Evolutionary conservation across 1,140 invertebrate genomes (phyloP), one percentile per base, ranked within the genome.

Genomic region (Copidosoma floridanum): DNA sequence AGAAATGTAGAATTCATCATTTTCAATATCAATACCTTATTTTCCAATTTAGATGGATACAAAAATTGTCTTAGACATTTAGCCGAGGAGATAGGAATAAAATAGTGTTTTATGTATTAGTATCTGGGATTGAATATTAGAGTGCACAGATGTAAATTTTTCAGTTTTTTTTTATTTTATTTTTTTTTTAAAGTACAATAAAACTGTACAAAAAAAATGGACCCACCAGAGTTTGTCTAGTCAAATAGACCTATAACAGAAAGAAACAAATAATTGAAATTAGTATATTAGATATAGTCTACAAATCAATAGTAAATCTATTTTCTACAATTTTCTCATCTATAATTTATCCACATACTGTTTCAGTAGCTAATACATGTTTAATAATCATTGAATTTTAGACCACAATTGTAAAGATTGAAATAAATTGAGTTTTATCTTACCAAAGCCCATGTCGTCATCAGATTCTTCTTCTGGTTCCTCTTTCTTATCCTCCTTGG

Each of bases 361-460:
- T 16, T 59, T 64, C 82, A 76, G 82, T 79, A 83, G 82, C 81
- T 83, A 82, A 83, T 82, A 83, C 81, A 83, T 82, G 73, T 66
- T 68, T 60, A 72, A 69, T 79, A 78, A 81, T 80, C 74, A 80
- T 69, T 65, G 70, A 62, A 62, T 64, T 27, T 27, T 38, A 41
- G 26, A 51, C 57, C 56, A 37, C 41, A 46, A 26, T 52, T 41
- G 50, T 64, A 55, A 56, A 58, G 12, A 32, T 8, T 53, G 27
- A 65, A 57, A 63, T 46, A 58, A 70, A 61, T 51, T 41, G 24
- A 55, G 53, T 57, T 47, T 64, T 64, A 61, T 78, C 82, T 82
- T 81, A 89, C 90, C 92, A 79, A 98, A 96, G 75, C 94, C 94
- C 93, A 97, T 96, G 77, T 97, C 95, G 72, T 95, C 94, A 75